Base-by-base conservation (phyloP, 2,888 invertebrate species). In the Lottia scabra region DNA sequence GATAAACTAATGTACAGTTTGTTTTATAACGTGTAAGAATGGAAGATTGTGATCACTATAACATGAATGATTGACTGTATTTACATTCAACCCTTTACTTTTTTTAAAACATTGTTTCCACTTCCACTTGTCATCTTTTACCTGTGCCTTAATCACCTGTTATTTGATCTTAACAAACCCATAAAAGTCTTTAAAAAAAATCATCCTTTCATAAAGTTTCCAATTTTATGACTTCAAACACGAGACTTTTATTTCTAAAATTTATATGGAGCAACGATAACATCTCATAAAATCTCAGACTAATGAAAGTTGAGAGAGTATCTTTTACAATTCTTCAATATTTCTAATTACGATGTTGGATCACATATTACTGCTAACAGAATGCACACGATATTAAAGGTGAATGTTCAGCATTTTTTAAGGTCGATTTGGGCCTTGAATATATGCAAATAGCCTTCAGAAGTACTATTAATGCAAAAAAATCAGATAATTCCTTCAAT, bases 211-310 rank as follows among this genome's bases (percentile, higher is more conserved):
- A 56, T 56, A 23, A 23, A 19, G 56, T 56, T 56, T 56, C 56
- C 19, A 23, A 56, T 56, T 56, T 56, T 56, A 56, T 13, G 23
- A 56, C 56, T 56, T 56, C 19, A 56, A 56, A 56, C 56, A 56
- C 56, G 56, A 56, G 19, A 56, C 56, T 10, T 19, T 56, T 56
- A n/a, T 3, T 23, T 56, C 56, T 56, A 10, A 23, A 23, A 56
- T 23, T 23, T 56, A 23, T 12, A 56, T 13, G 23, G 56, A 56
- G 56, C 19, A 56, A 56, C 56, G 56, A 56, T 23, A 56, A 23
- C 19, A 56, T 56, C 56, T 56, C 56, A 56, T 56, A 56, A 56
- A 56, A 56, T 56, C 56, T 23, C 56, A 56, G 56, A 56, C 56
- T 12, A 56, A 56, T 56, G 56, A 23, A 23, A 23, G 23, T 23